Evolutionary conservation across 2,797 vertebrate species (phyloP), one percentile per base, ranked within the genome.

Genomic region (Yasuhikotakia modesta): DNA sequence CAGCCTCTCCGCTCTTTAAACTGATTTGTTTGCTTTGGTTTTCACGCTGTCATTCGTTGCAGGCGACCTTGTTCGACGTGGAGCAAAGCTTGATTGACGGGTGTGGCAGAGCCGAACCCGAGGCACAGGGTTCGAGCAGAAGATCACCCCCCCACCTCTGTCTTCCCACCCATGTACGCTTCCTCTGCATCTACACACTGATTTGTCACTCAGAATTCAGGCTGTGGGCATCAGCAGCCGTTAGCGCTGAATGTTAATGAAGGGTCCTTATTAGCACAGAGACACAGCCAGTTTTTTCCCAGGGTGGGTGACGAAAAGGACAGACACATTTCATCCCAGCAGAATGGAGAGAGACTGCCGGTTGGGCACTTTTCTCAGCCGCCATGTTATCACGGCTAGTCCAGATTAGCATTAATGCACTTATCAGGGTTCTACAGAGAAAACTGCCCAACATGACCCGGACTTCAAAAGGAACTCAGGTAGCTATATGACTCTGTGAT

Each of bases 351-450:
- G 43, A 58, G 32, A 69, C 45, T 70, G 16, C 27, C 17, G 57
- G 70, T 68, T 53, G 22, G 46, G 71, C 2, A 32, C 60, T 60
- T 78, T 68, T 70, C 71, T 74, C 39, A 64, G 21, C 74, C 57
- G 5, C 19, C 45, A 79, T 65, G 79, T 82, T 82, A 81, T 87
- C 79, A 61, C 57, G 0, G 12, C 14, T 22, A 35, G 76, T 46
- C 68, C 82, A 80, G 74, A 76, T 81, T 66, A 65, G 55, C 76
- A 66, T 71, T 79, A 85, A 84, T 82, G 46, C 73, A 46, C 43
- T 83, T 85, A 85, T 87, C 86, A 82, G 75, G 52, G 45, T 57
- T 65, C 14, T 50, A 57, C 86, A 86, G 79, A 81, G 79, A 78
- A 66, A 60, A 50, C 14, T n/a, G 45, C 72, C 48, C 17, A 52